Conservation (phyloP, 2,888 invertebrate species). For the Drosophila tanythrix region DNA sequence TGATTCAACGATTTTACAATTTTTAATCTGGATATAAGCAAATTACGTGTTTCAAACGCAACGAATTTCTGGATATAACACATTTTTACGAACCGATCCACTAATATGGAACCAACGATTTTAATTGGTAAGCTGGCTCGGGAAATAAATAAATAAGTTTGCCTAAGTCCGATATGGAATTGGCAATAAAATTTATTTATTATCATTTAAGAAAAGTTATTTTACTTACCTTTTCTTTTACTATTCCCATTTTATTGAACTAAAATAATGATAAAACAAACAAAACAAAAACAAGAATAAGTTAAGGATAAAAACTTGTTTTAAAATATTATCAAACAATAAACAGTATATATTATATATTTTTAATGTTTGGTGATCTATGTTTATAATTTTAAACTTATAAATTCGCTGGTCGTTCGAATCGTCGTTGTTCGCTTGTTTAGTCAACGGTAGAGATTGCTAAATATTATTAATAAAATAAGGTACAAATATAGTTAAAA, state of each 20-base stretch:
- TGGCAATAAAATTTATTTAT: not conserved
- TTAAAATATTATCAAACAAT: not conserved
- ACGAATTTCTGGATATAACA: constrained; percentile 49
- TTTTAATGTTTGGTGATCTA: not conserved
- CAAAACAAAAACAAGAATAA: not conserved
- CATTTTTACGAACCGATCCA: constrained; percentile 17
- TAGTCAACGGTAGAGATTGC: not conserved
- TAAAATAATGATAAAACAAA: not conserved
- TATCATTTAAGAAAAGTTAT: not conserved
- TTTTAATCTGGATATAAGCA: constrained; percentile 14
- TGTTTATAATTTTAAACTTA: not conserved
- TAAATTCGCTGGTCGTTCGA: not conserved
- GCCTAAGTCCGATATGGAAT: not conserved
- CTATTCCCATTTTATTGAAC: not conserved
- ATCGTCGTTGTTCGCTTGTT: not conserved
- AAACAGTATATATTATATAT: not conserved
- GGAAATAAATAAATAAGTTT: not conserved
- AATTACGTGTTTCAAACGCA: constrained; percentile 35
- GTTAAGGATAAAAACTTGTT: not conserved
- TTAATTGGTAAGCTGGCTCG: constrained; percentile 71
- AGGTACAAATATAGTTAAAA: not conserved
- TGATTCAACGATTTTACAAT: constrained; percentile 57
- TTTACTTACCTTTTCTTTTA: not conserved
- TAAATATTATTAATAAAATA: not conserved
- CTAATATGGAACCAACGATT: constrained; percentile 73